These are phyloP conservation scores for Erythrocercus mccallii DNA, from an alignment of 2,113 vertebrate genomes.

Conservation along the genomic window DNA sequence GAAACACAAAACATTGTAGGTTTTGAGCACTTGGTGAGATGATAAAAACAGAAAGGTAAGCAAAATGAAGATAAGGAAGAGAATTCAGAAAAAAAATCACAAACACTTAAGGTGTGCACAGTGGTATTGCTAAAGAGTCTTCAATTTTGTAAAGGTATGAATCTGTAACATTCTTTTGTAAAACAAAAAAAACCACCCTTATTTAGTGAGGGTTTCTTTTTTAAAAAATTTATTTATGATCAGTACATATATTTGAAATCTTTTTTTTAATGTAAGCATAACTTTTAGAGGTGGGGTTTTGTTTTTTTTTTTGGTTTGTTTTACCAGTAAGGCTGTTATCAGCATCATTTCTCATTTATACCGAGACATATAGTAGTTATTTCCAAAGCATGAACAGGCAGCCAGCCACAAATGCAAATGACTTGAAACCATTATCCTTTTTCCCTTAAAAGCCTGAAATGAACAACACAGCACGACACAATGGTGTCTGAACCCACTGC, in stretches of 20 bases:
- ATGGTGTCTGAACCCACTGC: not conserved
- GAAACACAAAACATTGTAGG: not conserved
- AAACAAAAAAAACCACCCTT: not conserved
- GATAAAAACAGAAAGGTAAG: not conserved
- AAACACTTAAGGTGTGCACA: not conserved
- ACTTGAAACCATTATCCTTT: not conserved
- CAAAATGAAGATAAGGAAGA: not conserved
- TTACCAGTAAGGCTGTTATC: not conserved
- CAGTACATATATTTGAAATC: not conserved
- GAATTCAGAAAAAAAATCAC: not conserved
- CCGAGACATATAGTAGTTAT: not conserved
- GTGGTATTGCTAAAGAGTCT: not conserved
- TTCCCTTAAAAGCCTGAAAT: not conserved
- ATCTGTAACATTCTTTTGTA: not conserved
- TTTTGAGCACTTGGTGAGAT: not conserved
- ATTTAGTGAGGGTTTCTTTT: rapidly evolving
- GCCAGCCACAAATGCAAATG: not conserved
- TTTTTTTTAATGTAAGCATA: not conserved
- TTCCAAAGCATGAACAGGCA: not conserved
- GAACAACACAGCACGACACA: not conserved
- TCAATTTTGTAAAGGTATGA: not conserved
- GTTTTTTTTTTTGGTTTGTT: too few relatives aligned
- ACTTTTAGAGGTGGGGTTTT: not conserved
- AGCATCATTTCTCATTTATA: not conserved
- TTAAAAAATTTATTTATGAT: not conserved